Evolutionary conservation across 2,113 vertebrate genomes (phyloP).

Genomic region (Orientallactaga bullata): DNA sequence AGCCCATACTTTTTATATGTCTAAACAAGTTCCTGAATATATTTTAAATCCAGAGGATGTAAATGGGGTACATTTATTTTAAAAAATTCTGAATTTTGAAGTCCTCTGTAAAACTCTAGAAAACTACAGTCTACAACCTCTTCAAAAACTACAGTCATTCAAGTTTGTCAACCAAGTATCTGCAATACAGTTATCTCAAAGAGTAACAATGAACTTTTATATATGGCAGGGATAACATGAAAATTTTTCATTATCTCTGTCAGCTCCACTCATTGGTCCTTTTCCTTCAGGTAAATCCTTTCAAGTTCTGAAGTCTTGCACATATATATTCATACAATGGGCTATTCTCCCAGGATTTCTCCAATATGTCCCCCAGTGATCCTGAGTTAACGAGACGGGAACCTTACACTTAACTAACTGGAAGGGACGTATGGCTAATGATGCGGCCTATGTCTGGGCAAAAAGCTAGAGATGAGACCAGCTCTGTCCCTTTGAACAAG

Average conservation of each 20-base stretch:
- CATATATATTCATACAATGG: conserved; percentile 18
- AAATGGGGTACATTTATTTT: conserved; percentile 50
- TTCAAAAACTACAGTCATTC: conserved; percentile 8
- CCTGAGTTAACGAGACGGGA: conserved; percentile 77
- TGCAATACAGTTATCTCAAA: background rate
- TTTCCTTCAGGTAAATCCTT: conserved; percentile 60
- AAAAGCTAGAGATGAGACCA: conserved; percentile 27
- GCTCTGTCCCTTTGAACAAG: conserved; percentile 78
- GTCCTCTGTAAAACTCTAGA: conserved; percentile 1
- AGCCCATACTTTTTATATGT: conserved; percentile 59
- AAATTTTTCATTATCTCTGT: conserved; percentile 31
- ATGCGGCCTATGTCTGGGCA: conserved; percentile 57
- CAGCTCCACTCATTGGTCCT: background rate
- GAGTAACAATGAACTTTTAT: conserved; percentile 11
- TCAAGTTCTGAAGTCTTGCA: conserved; percentile 6
- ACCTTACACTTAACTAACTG: conserved; percentile 71
- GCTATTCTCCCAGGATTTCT: conserved; percentile 57
- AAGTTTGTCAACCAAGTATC: background rate
- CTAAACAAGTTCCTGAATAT: conserved; percentile 54
- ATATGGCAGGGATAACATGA: background rate
- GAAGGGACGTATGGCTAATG: conserved; percentile 77
- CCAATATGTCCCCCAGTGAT: background rate
- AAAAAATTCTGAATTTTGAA: conserved; percentile 36
- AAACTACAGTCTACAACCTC: background rate
- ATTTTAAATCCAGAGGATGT: conserved; percentile 73